Evolutionary conservation across 2,888 invertebrate genomes (phyloP).

Genomic region (Lasioglossum malachurum): DNA sequence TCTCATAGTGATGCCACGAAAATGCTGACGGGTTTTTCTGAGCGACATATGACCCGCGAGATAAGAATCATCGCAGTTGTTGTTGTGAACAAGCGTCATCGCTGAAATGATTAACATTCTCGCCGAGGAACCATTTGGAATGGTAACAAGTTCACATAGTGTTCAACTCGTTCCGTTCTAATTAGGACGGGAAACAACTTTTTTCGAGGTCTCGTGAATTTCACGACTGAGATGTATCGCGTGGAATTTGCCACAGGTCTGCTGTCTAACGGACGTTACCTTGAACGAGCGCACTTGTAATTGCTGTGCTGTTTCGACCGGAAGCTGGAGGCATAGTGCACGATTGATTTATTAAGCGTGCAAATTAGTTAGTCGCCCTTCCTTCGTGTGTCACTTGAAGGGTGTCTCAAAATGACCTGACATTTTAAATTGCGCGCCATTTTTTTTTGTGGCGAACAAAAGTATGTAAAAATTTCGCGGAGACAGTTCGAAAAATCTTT

Average conservation of each 20-base stretch:
- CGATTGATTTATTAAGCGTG: neutral
- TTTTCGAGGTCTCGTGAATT: slow-evolving; percentile 30
- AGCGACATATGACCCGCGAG: neutral
- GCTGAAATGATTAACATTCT: slow-evolving; percentile 58
- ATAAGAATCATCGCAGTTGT: neutral
- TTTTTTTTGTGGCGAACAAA: no score
- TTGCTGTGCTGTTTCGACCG: slow-evolving; percentile 12
- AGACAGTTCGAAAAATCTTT: no score
- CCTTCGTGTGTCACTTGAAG: neutral
- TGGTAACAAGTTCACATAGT: slow-evolving; percentile 30
- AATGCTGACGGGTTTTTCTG: neutral
- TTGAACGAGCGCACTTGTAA: neutral
- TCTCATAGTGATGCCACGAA: neutral
- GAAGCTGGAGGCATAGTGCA: neutral
- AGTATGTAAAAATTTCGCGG: no score
- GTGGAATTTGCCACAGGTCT: slow-evolving; percentile 43
- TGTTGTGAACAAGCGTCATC: slow-evolving; percentile 14
- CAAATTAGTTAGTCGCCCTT: neutral
- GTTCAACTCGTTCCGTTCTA: slow-evolving; percentile 28
- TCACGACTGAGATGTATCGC: slow-evolving; percentile 8
- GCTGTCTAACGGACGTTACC: neutral
- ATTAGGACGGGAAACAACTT: slow-evolving; percentile 47
- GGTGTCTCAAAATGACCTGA: no score
- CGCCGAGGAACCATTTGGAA: slow-evolving; percentile 27
- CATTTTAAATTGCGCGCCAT: no score